Evolutionary conservation across 2,113 vertebrate genomes (phyloP), one percentile per base, ranked within the genome.

Genomic region (Brachyhypopomus occidentalis): DNA sequence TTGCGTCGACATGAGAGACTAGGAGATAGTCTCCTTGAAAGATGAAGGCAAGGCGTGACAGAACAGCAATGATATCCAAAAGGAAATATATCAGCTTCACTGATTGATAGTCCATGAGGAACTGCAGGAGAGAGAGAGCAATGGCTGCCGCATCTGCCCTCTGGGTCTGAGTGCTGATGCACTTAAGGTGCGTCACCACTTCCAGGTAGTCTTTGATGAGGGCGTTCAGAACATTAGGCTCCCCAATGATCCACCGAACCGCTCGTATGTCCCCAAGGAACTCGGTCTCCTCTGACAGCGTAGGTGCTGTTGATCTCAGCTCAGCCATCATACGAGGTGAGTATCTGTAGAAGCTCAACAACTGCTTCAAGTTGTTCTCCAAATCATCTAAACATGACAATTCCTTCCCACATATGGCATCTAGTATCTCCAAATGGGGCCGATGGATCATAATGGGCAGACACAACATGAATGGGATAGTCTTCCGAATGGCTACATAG

Each of bases 31-130:
- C 96, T 0, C 96, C 96, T 86, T 98, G 97, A 91, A 98, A 98
- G 87, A 95, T 84, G 0, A 96, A 96, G 86, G 96, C 96, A 17
- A 99, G 92, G 59, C 97, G 95, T 0, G 96, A 96, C 59, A 99
- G 94, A 60, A 97, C 94, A 0, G 96, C 96, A 0, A 95, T 97
- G 88, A 98, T 92, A 8, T 99, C 97, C 81, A 99, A 90, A 17
- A 99, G 94, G 88, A 99, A 99, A 88, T 99, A 97, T 87, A 98
- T 97, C 67, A 99, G 95, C 89, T 99, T 99, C 75, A 99, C 91
- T 0, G 97, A 97, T 88, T 98, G 97, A 83, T 99, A 99, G 88
- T 99, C 97, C 95, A 97, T 93, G 75, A 99, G 95, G 87, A 99
- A 99, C 88, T 98, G 97, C 80, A 99, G 90, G 27, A 99, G 94